Evolutionary conservation across 2,888 invertebrate species (phyloP), one percentile per base, ranked within the genome.

Genomic region (Selenia dentaria): DNA sequence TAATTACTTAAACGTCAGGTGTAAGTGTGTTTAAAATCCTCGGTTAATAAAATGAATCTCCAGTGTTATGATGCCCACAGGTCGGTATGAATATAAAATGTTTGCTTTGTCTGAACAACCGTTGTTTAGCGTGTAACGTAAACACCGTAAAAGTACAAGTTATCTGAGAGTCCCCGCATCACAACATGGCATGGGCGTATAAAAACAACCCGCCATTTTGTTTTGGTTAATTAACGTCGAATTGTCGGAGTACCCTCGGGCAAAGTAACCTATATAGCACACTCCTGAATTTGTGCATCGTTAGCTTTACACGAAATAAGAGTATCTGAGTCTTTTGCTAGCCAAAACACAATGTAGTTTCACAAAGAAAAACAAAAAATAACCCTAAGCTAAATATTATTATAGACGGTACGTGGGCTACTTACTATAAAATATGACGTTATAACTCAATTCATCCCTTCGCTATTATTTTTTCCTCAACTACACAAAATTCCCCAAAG

Each of bases 191-290:
- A 22, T 22, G 32, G 32, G 41, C 39, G 47, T 44, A 46, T 52
- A 53, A 62, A 62, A 59, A 67, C 58, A 62, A 53, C 51, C 48
- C 56, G 54, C 66, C 68, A 68, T 70, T 70, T 67, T 65, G 72
- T 68, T 70, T 66, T 52, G 50, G 59, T 64, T 72, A 72, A 70
- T 72, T 72, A 70, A 72, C 66, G 60, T 57, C 46, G 66, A 57
- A 70, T 63, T 63, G 71, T 66, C 60, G 52, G 59, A 53, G 44
- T 46, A 41, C 64, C 57, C 66, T 56, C 62, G 52, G 53, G 51
- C 32, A 41, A 57, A 62, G 61, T 67, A 57, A n/a, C 61, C 60
- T 60, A 53, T 59, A 56, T 36, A 35, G 22, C 41, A 38, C 25
- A 51, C 43, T 35, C 35, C 1, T 2, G n/a, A 14, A 18, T 39